Percentiles rank a stretch among this genome's conserved stretches.
These are phyloP conservation scores for Drosophila mimica DNA, from an alignment of 2,888 invertebrate genomes.

Conservation along the genomic window DNA sequence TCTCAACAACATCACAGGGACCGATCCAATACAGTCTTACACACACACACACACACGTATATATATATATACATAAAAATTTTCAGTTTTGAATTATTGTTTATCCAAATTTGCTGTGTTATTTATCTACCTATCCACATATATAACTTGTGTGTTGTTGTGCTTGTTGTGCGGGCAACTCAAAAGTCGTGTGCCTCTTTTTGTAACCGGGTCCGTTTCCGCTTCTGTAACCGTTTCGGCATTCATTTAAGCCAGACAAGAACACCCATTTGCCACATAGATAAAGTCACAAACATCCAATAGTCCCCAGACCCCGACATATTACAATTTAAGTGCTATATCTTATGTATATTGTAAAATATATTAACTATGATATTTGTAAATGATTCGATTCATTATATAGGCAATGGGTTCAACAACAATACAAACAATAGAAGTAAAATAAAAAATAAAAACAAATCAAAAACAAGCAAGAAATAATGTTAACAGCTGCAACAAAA, in stretches of 20 bases:
- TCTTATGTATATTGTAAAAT: slow-evolving; percentile 56
- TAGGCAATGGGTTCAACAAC: slow-evolving; percentile 18
- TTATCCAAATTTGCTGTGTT: slow-evolving; percentile 11
- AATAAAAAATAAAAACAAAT: slow-evolving; percentile 1
- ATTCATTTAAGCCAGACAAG: slow-evolving; percentile 6
- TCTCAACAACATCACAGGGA: slow-evolving; percentile 49
- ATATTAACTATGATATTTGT: slow-evolving; percentile 44
- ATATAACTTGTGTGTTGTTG: slow-evolving; percentile 27
- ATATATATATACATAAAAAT: slow-evolving; percentile 12
- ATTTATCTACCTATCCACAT: not conserved
- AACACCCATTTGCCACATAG: not conserved
- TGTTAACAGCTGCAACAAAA: slow-evolving; percentile 65
- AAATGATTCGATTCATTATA: slow-evolving; percentile 21
- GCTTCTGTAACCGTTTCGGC: slow-evolving; percentile 2
- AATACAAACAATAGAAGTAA: slow-evolving; percentile 7
- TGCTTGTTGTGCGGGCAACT: slow-evolving; percentile 20
- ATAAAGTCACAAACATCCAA: not conserved
- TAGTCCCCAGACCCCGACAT: not conserved
- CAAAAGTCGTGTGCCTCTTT: slow-evolving; percentile 7
- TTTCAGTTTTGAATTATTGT: slow-evolving; percentile 1
- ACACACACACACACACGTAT: slow-evolving; percentile 32
- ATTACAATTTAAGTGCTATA: slow-evolving; percentile 35
- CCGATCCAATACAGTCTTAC: slow-evolving; percentile 31
- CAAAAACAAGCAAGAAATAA: slow-evolving; percentile 14
- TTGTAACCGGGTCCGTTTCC: slow-evolving; percentile 1